Base-by-base conservation (phyloP, 2,113 vertebrate genomes). In the Salvelinus fontinalis region DNA sequence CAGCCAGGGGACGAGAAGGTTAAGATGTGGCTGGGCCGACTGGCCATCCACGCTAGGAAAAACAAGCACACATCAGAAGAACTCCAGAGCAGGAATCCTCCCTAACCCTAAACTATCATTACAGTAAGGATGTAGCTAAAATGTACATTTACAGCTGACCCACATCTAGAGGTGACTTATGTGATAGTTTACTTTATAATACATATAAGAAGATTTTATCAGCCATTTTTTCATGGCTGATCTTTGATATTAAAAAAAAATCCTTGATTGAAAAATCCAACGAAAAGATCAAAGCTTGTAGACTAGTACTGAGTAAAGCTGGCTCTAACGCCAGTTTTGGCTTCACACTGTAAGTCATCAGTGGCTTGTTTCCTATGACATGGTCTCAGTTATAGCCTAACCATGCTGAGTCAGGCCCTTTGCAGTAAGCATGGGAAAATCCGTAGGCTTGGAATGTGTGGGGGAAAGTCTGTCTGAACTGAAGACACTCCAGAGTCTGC, bases 361-460 rank as follows among this genome's bases (percentile, higher is more conserved):
- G 81, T 80, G 77, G 88, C 86, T 86, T 86, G 20, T 62, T 81
- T 84, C 84, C 83, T 79, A 80, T 80, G 90, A 90, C 83, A 80
- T 67, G 75, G 69, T 87, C 84, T 74, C 84, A 77, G 84, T 71
- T 85, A 87, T 86, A 85, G 86, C 85, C 83, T 16, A n/a, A 62
- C 59, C 59, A 73, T 77, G 86, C 84, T 90, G 89, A 90, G 85
- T 90, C 89, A 87, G 91, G 79, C 73, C 79, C 77, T 12, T 75
- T 79, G 90, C 86, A 82, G 75, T 2, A 81, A 90, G 88, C 90
- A 90, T 92, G 91, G 91, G 91, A 92, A 92, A 91, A 86, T 89
- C 31, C 77, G 80, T 81, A 73, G 78, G 79, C 57, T 54, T 86
- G 89, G 91, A 92, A 92, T 92, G 88, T 91, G 86, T 51, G 67